Base-by-base conservation (phyloP, 2,888 invertebrate genomes). In the Brachylomia viminalis region DNA sequence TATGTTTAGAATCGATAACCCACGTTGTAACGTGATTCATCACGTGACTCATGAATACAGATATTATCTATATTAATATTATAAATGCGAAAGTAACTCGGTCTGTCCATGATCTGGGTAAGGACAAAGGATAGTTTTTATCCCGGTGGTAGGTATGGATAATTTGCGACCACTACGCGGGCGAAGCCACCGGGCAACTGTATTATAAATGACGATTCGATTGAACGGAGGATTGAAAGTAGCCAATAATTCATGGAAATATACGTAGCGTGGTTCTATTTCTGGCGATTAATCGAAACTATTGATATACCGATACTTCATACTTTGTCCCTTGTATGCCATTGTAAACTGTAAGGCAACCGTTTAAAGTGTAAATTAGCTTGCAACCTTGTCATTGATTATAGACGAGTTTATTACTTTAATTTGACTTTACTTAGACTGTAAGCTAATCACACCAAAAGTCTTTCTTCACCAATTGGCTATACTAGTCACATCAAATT, bases 401-500 rank as follows among this genome's bases (percentile, higher is more conserved):
- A 71, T 56, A 75, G 68, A 74, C 38, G 54, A 59, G 15, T 68
- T 74, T 72, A 65, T 75, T 71, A 49, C 42, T 38, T 42, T 61
- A 65, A 71, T 84, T 83, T 75, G 13, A 66, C 42, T 72, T 52
- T 68, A 54, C 78, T 78, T 72, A 69, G 23, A 62, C 49, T 62
- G 42, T 7, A 38, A 20, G 13, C 38, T 75, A 77, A 77, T 81
- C 71, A 59, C 54, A 65, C 73, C 42, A 42, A 42, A 10, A 10
- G 42, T 10, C 42, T 42, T 42, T 42, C 42, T 42, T 42, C 42
- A 10, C 42, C 42, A 42, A 42, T 42, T 42, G 42, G 42, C 10
- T 42, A 42, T 47, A 77, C 79, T 75, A 64, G 71, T 87, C 64
- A 67, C 54, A 77, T 20, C 15, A 70, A 67, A 73, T 83, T 75